These are phyloP conservation scores for Rhabdophis nuchalis DNA, from an alignment of 2,797 vertebrate genomes.

Conservation along the genomic window DNA sequence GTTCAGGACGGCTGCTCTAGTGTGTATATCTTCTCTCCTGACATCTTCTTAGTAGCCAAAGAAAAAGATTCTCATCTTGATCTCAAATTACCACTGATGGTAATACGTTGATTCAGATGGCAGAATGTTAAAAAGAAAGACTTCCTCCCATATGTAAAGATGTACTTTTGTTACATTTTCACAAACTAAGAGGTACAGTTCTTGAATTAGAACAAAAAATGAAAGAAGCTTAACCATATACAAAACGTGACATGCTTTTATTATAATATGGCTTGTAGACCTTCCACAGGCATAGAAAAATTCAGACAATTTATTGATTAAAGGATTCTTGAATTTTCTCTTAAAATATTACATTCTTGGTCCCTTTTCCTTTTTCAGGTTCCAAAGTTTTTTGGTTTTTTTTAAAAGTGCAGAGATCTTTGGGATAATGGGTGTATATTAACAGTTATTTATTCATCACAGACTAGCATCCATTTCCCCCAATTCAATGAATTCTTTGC, in stretches of 20 bases:
- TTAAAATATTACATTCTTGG: conserved; percentile 12
- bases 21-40: neutral
- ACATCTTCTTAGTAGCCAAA: neutral
- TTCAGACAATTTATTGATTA: conserved; percentile 43
- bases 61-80: neutral
- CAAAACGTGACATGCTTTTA: conserved; percentile 38
- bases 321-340: conserved; percentile 5
- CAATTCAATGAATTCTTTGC: accelerated
- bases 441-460: neutral
- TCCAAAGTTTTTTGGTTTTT: neutral
- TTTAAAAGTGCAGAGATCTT: conserved; percentile 29
- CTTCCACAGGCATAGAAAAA: neutral
- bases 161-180: conserved; percentile 50
- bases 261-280: conserved; percentile 30
- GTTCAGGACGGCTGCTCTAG: neutral
- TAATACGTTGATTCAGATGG: neutral
- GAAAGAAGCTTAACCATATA: neutral
- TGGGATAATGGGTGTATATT: too few relatives aligned
- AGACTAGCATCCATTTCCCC: neutral
- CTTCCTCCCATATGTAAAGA: conserved; percentile 42
- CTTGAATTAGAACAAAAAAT: conserved; percentile 48
- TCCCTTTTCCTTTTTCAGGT: conserved; percentile 40
- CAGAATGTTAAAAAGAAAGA: neutral
- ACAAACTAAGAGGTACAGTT: conserved; percentile 51
- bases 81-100: neutral